Evolutionary conservation across 2,113 vertebrate genomes (phyloP).

Genomic region (Phocoena phocoena): DNA sequence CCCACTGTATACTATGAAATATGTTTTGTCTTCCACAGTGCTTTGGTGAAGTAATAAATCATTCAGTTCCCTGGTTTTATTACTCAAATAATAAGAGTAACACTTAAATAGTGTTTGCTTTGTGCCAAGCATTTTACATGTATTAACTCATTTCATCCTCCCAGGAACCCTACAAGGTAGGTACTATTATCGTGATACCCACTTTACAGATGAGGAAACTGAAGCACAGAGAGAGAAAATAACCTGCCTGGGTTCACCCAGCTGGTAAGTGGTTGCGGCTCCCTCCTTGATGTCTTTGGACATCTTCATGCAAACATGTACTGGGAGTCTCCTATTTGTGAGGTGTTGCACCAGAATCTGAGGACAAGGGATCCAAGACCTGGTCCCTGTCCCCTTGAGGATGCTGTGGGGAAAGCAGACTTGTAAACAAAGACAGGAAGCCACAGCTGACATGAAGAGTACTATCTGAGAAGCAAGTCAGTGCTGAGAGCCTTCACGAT

Average conservation of each 20-base stretch:
- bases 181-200: fast-evolving
- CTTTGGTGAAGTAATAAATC: background rate
- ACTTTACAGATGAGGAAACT: background rate
- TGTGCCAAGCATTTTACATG: background rate
- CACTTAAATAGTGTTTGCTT: background rate
- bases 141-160: background rate
- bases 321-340: background rate
- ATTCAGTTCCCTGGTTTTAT: background rate
- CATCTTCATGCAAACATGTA: background rate
- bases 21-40: background rate
- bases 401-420: background rate
- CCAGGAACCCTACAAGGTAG: background rate
- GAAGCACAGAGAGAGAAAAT: background rate
- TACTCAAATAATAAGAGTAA: background rate
- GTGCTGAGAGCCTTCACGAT: background rate
- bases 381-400: background rate
- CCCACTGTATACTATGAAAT: fast-evolving
- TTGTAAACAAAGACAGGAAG: background rate
- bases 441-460: fast-evolving
- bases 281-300: background rate
- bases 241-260: background rate
- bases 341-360: background rate
- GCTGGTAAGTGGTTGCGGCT: background rate
- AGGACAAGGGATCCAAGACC: background rate
- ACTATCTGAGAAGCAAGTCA: no score